These are phyloP conservation scores for Centropyge bicolor DNA, from an alignment of 2,797 vertebrate genomes.

Conservation along the genomic window DNA sequence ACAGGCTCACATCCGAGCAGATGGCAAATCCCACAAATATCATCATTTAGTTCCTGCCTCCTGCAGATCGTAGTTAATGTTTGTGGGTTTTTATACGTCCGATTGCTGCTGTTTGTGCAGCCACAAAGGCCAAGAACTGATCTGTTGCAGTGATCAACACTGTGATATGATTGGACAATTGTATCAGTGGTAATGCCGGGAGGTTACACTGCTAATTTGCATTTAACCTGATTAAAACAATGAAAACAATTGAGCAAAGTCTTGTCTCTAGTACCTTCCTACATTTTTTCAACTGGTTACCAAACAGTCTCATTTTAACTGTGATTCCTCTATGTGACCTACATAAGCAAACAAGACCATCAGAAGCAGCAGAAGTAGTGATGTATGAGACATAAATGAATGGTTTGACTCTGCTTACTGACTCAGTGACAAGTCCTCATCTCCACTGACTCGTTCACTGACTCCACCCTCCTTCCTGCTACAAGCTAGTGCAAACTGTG, in stretches of 20 bases:
- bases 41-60: slow-evolving; percentile 40
- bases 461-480: too few species aligned
- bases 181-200: not conserved
- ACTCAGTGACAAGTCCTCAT: too few species aligned
- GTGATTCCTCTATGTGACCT: too few species aligned
- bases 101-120: slow-evolving; percentile 14
- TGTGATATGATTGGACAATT: not conserved
- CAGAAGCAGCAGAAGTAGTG: too few species aligned
- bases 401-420: too few species aligned
- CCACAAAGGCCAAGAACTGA: not conserved
- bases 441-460: too few species aligned
- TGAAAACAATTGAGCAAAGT: not conserved
- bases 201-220: not conserved
- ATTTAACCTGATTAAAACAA: not conserved
- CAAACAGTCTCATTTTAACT: too few species aligned
- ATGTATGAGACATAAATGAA: too few species aligned
- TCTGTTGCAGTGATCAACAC: slow-evolving; percentile 6
- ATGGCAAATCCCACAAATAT: slow-evolving; percentile 70
- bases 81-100: slow-evolving; percentile 8
- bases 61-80: slow-evolving; percentile 17
- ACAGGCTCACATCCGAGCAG: slow-evolving; percentile 57
- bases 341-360: too few species aligned
- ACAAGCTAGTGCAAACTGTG: too few species aligned
- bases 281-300: too few species aligned
- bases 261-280: too few species aligned